phyloP scores from a whole-genome alignment of 2,113 vertebrate genomes.

The Pomatostomus ruficeps region DNA sequence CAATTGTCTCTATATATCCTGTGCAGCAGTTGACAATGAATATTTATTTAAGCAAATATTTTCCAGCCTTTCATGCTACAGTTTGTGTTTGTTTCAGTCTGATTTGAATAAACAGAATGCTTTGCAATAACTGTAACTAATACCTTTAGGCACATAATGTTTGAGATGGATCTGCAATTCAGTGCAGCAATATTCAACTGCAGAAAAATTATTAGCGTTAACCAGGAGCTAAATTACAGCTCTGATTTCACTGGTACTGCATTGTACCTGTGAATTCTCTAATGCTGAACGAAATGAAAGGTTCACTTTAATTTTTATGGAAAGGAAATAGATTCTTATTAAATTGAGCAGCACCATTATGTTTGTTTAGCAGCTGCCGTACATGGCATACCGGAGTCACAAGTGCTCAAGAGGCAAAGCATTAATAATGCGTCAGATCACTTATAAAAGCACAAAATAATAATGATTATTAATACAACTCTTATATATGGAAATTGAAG shows the following conservation, averaged over 20 bases:
- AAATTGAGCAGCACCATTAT: background rate
- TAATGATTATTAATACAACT: background rate
- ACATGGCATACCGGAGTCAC: background rate
- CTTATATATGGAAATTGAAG: background rate
- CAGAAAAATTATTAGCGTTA: background rate
- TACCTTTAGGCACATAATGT: background rate
- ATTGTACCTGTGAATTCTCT: background rate
- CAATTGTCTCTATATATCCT: background rate
- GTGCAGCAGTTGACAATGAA: background rate
- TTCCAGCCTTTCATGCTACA: background rate
- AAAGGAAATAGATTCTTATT: background rate
- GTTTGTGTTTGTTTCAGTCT: constrained; percentile 1
- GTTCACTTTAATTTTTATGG: background rate
- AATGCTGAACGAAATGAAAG: background rate
- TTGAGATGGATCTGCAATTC: background rate
- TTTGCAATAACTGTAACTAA: constrained; percentile 5
- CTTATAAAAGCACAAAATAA: background rate
- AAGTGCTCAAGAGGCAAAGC: background rate
- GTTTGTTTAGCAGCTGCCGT: background rate
- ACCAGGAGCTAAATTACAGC: background rate
- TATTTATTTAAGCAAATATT: constrained; percentile 20
- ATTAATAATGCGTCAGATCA: background rate
- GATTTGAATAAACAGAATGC: constrained; percentile 26
- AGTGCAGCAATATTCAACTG: background rate
- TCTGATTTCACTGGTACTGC: background rate